A percentile compares a stretch with the other conserved stretches of the same genome.
Conservation (phyloP, 2,113 vertebrate genomes). For the Murina feae region DNA sequence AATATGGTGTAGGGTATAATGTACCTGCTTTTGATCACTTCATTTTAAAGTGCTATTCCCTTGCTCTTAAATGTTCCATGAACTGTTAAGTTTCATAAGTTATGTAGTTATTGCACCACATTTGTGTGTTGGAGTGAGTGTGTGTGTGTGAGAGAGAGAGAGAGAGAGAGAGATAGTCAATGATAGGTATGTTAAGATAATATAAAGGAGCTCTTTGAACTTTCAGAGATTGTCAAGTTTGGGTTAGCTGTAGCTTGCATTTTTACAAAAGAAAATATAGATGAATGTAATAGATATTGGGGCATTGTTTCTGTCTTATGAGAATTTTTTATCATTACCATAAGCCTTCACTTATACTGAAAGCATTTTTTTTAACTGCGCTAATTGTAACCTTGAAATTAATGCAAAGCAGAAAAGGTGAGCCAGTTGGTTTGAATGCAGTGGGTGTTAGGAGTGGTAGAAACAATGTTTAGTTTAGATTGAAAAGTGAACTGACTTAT, state of each 20-base stretch:
- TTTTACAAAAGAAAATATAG: conserved; percentile 74
- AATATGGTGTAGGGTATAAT: conserved; percentile 82
- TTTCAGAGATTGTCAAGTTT: conserved; percentile 72
- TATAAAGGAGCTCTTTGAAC: conserved; percentile 74
- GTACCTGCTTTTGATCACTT: conserved; percentile 85
- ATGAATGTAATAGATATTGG: conserved; percentile 68
- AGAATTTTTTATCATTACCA: conserved; percentile 55
- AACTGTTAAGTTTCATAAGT: conserved; percentile 81
- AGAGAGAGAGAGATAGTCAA: too few species aligned
- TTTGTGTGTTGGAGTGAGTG: conserved; percentile 61
- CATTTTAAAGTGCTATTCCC: conserved; percentile 84
- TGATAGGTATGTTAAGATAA: conserved; percentile 73
- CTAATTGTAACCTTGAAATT: conserved; percentile 59
- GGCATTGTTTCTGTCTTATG: conserved; percentile 65
- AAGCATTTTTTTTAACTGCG: conserved; percentile 48
- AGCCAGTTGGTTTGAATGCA: conserved; percentile 66
- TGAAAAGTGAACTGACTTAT: conserved; percentile 63
- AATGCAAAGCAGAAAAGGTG: conserved; percentile 71
- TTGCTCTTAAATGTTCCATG: conserved; percentile 85
- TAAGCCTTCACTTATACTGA: conserved; percentile 57
- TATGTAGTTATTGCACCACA: conserved; percentile 77
- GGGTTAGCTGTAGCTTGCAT: conserved; percentile 74
- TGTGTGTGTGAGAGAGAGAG: conserved; percentile 69
- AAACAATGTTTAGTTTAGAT: conserved; percentile 64
- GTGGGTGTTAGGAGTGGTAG: conserved; percentile 55